These are phyloP conservation scores for Aldrovandia affinis DNA, from an alignment of 2,797 vertebrate species.

Conservation along the genomic window DNA sequence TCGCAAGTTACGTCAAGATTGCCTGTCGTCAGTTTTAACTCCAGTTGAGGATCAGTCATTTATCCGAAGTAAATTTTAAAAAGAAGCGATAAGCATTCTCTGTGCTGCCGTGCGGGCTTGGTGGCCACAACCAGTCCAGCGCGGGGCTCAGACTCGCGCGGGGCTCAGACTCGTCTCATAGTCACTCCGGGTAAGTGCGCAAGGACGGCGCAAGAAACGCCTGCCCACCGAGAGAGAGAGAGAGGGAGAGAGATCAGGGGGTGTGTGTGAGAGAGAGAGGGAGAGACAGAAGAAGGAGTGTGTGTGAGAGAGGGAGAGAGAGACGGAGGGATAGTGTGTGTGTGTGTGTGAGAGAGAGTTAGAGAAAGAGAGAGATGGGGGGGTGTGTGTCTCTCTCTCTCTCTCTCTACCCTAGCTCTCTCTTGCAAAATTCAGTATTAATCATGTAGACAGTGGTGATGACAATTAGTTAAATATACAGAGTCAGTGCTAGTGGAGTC, in stretches of 20 bases:
- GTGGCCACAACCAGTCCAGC: not conserved
- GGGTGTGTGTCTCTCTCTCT: too few species aligned
- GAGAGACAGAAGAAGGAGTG: not conserved
- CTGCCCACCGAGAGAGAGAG: constrained; percentile 16
- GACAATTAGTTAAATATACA: too few species aligned
- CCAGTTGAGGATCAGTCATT: not conserved
- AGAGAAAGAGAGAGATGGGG: too few species aligned
- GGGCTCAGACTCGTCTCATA: not conserved
- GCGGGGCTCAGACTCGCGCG: not conserved
- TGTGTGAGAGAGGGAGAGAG: too few species aligned
- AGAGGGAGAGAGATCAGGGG: constrained; percentile 5
- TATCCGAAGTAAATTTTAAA: not conserved
- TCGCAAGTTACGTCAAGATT: not conserved
- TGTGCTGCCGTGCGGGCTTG: not conserved
- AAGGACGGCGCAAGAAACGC: constrained; percentile 14
- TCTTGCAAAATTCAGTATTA: too few species aligned
- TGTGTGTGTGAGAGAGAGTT: too few species aligned
- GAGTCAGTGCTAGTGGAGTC: too few species aligned
- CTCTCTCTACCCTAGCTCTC: too few species aligned
- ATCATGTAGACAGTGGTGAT: too few species aligned
- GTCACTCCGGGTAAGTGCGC: not conserved
- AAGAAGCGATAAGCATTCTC: not conserved
- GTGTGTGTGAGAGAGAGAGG: not conserved
- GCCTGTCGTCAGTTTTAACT: constrained; percentile 1
- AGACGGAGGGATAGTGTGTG: too few species aligned